Evolutionary conservation across 2,113 vertebrate genomes (phyloP), one percentile per base, ranked within the genome.

Genomic region (Clinocottus analis): DNA sequence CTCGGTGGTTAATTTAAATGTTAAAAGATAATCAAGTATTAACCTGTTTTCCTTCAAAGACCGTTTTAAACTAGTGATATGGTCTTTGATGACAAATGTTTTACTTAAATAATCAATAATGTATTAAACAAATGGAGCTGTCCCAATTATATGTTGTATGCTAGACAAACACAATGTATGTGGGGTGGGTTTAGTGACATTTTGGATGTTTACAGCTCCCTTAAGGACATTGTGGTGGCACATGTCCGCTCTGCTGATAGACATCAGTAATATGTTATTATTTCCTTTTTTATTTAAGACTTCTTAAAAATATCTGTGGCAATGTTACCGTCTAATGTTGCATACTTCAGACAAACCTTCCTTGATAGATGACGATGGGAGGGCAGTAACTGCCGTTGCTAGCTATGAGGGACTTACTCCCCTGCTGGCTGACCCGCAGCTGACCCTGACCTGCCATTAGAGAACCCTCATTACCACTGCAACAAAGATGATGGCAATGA

Each of bases 341-440:
- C 7, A 58, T 31, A 45, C 47, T n/a, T 63, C n/a, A 84, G 43
- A 37, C 56, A 58, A 19, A 11, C 29, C 16, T 41, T 31, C 17
- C 25, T 4, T 62, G 31, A 79, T 47, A 55, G 39, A 67, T 33
- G 62, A 65, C 70, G 58, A 55, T 59, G 29, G 31, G 70, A 80
- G 55, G 23, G 58, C 35, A 53, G 47, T 41, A 45, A 77, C 67
- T 29, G 67, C 80, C 80, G 75, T 53, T 70, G 39, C 35, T 69
- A 63, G 84, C 83, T 69, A 17, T 29, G 75, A 79, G 69, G 76
- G 67, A 68, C 79, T 83, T 64, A 29, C 49, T 81, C 70, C 81
- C 88, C 86, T 78, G 80, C 87, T 89, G 73, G 56, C 59, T 87
- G 87, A 86, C 88, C 90, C 72, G 19, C 58, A n/a, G 75, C 53